These are phyloP conservation scores for Heliconius ismenius DNA, from an alignment of 2,888 invertebrate species.

Conservation along the genomic window DNA sequence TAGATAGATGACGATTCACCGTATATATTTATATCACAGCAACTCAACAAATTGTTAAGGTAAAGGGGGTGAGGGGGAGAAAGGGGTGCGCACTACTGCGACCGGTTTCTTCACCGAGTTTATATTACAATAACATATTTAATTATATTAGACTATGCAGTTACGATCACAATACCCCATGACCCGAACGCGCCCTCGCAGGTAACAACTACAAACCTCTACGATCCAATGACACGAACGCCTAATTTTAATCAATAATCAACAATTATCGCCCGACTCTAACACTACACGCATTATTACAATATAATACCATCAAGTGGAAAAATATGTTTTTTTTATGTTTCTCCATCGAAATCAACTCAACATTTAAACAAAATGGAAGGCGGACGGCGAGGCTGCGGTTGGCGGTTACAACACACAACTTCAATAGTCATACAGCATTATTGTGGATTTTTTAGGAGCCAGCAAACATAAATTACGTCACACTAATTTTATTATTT, in stretches of 20 bases:
- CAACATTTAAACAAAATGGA: slow-evolving; percentile 72
- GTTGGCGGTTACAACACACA: slow-evolving; percentile 36
- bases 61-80: slow-evolving; percentile 22
- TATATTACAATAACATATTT: slow-evolving; percentile 68
- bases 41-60: slow-evolving; percentile 43
- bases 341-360: slow-evolving; percentile 75
- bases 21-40: slow-evolving; percentile 61
- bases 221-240: slow-evolving; percentile 76
- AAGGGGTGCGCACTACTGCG: slow-evolving; percentile 40
- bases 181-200: slow-evolving; percentile 72
- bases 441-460: not conserved
- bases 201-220: slow-evolving; percentile 71
- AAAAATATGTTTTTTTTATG: slow-evolving; percentile 75
- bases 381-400: slow-evolving; percentile 59
- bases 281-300: slow-evolving; percentile 76
- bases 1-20: slow-evolving; percentile 47
- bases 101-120: slow-evolving; percentile 41
- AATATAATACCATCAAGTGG: slow-evolving; percentile 77
- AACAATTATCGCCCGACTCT: slow-evolving; percentile 80
- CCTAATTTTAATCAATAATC: slow-evolving; percentile 82
- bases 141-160: slow-evolving; percentile 74
- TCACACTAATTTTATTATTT: not conserved
- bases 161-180: slow-evolving; percentile 78
- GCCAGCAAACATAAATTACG: not conserved
- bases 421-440: not conserved